phyloP scores from a whole-genome alignment of 2,888 invertebrate genomes.

The Spilosoma lubricipeda region DNA sequence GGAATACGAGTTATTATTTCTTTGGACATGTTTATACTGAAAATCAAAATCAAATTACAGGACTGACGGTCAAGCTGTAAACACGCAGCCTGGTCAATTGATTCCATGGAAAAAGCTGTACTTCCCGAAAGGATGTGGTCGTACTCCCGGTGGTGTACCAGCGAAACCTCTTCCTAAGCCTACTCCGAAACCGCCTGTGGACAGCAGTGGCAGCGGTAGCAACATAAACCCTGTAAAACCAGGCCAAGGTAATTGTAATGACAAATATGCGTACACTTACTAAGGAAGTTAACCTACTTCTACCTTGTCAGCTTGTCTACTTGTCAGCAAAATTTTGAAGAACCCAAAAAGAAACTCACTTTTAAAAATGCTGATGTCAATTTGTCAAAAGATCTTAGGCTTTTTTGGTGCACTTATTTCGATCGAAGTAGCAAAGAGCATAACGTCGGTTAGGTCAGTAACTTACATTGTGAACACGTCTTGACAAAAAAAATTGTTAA shows the following conservation, averaged over 20 bases:
- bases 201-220: constrained; percentile 76
- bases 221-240: constrained; percentile 73
- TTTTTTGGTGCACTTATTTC: neutral
- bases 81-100: constrained; percentile 78
- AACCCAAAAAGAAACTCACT: neutral
- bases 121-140: constrained; percentile 91
- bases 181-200: constrained; percentile 67
- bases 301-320: no score
- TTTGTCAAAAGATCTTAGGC: neutral
- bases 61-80: constrained; percentile 57
- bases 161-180: constrained; percentile 69
- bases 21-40: no score
- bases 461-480: no score
- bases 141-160: constrained; percentile 80
- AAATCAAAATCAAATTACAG: constrained; percentile 42
- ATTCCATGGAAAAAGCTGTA: constrained; percentile 89
- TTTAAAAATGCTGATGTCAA: neutral
- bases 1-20: neutral
- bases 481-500: no score
- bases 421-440: neutral
- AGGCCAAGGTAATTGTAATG: constrained; percentile 56
- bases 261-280: neutral
- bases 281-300: neutral
- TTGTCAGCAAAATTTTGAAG: neutral
- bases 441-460: neutral